phyloP scores from a whole-genome alignment of 1,140 invertebrate species.

The Drosophila serrata region DNA sequence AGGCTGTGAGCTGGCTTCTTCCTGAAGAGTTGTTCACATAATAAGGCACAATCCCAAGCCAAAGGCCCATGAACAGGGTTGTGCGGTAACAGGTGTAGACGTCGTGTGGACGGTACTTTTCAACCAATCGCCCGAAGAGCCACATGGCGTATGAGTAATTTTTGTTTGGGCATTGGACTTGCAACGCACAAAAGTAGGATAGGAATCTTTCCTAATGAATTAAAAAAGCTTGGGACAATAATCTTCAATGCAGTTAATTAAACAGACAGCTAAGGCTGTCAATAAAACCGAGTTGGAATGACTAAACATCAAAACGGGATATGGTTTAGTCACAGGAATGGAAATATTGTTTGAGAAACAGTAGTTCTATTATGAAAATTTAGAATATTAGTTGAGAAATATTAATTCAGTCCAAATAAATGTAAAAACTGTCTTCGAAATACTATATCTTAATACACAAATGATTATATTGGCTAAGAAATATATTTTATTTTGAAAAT shows the following conservation, averaged over 20 bases:
- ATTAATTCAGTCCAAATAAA: too few species aligned
- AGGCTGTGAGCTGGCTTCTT: conserved; percentile 5
- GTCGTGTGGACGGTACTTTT: conserved; percentile 24
- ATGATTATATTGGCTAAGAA: not conserved
- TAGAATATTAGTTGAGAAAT: too few species aligned
- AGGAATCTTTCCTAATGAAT: conserved; percentile 27
- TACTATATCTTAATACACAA: not conserved
- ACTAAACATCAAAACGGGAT: not conserved
- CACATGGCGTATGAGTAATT: conserved; percentile 67
- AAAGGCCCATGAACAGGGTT: conserved; percentile 36
- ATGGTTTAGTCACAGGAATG: not conserved
- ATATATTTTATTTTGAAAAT: not conserved
- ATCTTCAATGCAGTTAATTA: conserved; percentile 18
- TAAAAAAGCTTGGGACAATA: not conserved
- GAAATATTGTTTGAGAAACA: not conserved
- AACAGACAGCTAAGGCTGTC: conserved; percentile 1
- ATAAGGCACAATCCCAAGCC: conserved; percentile 63
- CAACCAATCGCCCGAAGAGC: conserved; percentile 43
- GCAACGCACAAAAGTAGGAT: not conserved
- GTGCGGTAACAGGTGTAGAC: conserved; percentile 61
- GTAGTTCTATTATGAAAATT: not conserved
- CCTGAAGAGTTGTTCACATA: conserved; percentile 19
- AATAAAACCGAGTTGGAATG: not conserved
- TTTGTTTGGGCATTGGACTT: not conserved
- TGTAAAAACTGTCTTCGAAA: not conserved